Conservation (phyloP, 2,797 vertebrate species). For the Carapus acus region DNA sequence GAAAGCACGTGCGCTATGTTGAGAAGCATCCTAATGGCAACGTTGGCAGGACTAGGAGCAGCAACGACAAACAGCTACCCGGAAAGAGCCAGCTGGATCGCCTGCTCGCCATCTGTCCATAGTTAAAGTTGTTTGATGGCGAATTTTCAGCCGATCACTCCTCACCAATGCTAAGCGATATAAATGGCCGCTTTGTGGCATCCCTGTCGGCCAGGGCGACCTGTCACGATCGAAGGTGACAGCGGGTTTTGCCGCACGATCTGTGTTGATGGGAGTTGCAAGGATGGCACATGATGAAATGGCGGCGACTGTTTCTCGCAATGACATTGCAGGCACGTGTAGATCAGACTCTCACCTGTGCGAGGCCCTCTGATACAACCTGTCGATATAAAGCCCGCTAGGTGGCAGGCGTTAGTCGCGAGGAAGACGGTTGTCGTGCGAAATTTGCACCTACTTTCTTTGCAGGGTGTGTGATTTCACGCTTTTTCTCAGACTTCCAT, state of each 20-base stretch:
- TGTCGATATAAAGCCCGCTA: slow-evolving; percentile 37
- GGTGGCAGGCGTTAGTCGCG: slow-evolving; percentile 55
- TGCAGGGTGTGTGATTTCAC: slow-evolving; percentile 8
- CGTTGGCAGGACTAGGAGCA: not conserved
- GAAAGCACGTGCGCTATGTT: slow-evolving; percentile 29
- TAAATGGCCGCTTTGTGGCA: slow-evolving; percentile 26
- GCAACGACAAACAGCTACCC: slow-evolving; percentile 33
- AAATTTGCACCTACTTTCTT: slow-evolving; percentile 17
- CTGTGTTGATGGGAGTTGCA: not conserved
- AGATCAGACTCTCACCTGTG: too few relatives aligned
- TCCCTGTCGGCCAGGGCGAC: not conserved
- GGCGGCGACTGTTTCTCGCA: not conserved
- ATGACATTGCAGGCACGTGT: too few relatives aligned
- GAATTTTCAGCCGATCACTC: slow-evolving; percentile 37
- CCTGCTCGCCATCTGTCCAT: slow-evolving; percentile 46
- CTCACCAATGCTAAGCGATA: slow-evolving; percentile 40
- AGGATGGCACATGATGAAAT: not conserved
- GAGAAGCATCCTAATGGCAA: slow-evolving; percentile 3
- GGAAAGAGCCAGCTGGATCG: slow-evolving; percentile 26
- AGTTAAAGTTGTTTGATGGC: slow-evolving; percentile 39
- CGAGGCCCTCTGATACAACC: slow-evolving; percentile 3
- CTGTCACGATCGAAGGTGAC: not conserved
- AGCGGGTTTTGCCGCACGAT: not conserved
- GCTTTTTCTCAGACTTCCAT: slow-evolving; percentile 1
- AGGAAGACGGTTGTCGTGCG: slow-evolving; percentile 22